Conservation (phyloP, 2,113 vertebrate species). For the Brachypteracias leptosomus region DNA sequence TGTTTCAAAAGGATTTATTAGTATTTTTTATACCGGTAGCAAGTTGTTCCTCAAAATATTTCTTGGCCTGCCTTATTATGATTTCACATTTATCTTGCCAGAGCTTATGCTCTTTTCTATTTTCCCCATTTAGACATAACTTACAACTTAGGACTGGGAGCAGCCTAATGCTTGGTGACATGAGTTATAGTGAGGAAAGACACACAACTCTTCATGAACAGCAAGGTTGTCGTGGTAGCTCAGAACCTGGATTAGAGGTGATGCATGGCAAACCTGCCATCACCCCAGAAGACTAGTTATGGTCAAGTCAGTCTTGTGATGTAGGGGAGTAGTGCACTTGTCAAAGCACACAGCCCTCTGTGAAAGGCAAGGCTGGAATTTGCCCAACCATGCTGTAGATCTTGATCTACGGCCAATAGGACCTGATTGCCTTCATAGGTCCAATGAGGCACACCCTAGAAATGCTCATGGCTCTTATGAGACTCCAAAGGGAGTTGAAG, state of each 20-base stretch:
- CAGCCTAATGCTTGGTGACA: background rate
- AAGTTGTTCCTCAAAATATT: slow-evolving; percentile 15
- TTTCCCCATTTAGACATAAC: background rate
- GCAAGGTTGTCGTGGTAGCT: background rate
- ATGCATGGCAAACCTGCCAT: background rate
- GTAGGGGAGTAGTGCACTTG: background rate
- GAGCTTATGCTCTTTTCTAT: background rate
- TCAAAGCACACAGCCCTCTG: background rate
- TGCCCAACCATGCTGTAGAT: background rate
- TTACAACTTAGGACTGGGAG: background rate
- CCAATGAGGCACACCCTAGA: background rate
- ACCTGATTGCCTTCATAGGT: background rate
- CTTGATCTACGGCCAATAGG: background rate
- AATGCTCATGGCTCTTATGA: background rate
- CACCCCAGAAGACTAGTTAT: background rate
- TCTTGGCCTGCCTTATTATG: background rate
- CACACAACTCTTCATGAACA: background rate
- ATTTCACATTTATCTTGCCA: background rate
- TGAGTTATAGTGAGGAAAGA: background rate
- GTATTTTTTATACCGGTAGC: background rate
- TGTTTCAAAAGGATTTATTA: slow-evolving; percentile 6
- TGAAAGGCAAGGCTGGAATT: background rate
- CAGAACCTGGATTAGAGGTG: background rate
- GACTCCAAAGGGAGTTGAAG: background rate
- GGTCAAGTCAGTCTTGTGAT: background rate